Evolutionary conservation across 2,888 invertebrate species (phyloP), one percentile per base, ranked within the genome.

Genomic region (Merodon equestris): DNA sequence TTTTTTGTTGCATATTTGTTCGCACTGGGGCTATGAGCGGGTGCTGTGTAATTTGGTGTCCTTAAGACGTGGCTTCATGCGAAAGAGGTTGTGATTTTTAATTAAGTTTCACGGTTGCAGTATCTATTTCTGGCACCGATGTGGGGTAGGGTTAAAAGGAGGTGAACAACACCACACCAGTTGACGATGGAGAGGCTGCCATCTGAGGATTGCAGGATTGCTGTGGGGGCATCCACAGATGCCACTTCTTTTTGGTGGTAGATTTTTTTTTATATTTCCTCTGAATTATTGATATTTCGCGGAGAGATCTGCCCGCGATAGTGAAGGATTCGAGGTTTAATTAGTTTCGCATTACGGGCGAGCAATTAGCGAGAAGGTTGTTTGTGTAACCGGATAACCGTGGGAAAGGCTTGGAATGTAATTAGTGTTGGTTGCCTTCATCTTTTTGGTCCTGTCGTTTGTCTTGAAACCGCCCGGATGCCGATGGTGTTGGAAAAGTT

Each of bases 1-100:
- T 27, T 27, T 4, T 2, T 27, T 27, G n/a, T 27, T 27, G 27
- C 27, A 4, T 27, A 4, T 27, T 27, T 3, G 10, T 40, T 10
- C 18, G 13, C 36, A 13, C 9, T 17, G 7, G 38, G 45, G 44
- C 36, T 60, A 54, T 19, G 40, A 68, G 34, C 45, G 17, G 51
- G n/a, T 58, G n/a, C 14, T 3, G 58, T 57, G 40, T 77, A 72
- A 67, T 72, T 77, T 53, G 42, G 53, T 57, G 45, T 61, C 77
- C 72, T 72, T 72, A 68, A 67, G 67, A 57, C 72, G 77, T 42
- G 56, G 61, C 51, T 61, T 44, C 56, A 51, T 48, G 47, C 61
- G 40, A 51, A 72, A 64, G 67, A 40, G 72, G 44, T 70, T 63
- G 54, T 50, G 54, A 72, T 77, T 77, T 67, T 77, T 72, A 77